A percentile compares a stretch with the other conserved stretches of the same genome.
Evolutionary conservation across 2,888 invertebrate genomes (phyloP).

Genomic region (Clivina fossor): DNA sequence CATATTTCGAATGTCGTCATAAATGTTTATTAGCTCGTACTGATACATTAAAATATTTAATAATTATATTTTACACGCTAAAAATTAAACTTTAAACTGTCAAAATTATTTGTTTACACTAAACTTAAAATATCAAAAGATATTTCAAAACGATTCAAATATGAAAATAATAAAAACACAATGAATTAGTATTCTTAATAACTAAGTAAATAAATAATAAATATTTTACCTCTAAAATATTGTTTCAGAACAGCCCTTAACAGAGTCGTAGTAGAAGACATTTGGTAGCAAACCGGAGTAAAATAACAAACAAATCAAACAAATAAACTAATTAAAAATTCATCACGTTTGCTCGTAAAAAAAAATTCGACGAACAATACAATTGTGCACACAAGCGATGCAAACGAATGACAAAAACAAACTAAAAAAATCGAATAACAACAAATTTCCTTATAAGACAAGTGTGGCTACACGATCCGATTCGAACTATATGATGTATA

Average conservation of each 20-base stretch:
- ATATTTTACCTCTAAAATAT: constrained; percentile 40
- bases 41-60: neutral
- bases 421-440: neutral
- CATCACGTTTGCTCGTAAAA: constrained; percentile 16
- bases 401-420: constrained; percentile 2
- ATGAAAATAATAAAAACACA: neutral
- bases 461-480: constrained; percentile 1
- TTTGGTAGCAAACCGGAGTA: constrained; percentile 17
- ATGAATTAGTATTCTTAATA: constrained; percentile 12
- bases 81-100: neutral
- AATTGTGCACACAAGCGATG: neutral
- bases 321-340: constrained; percentile 12
- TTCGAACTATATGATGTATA: constrained; percentile 18
- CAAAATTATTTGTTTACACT: neutral
- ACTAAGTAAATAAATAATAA: constrained; percentile 13
- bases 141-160: neutral
- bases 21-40: constrained; percentile 16
- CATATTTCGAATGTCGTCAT: constrained; percentile 17
- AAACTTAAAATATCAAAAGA: neutral
- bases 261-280: constrained; percentile 35
- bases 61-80: neutral
- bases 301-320: constrained; percentile 12
- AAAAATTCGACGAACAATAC: neutral
- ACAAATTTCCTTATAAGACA: neutral
- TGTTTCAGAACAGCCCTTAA: constrained; percentile 37